phyloP scores from a whole-genome alignment of 2,888 invertebrate species.

The Megaustenia siamemsis region DNA sequence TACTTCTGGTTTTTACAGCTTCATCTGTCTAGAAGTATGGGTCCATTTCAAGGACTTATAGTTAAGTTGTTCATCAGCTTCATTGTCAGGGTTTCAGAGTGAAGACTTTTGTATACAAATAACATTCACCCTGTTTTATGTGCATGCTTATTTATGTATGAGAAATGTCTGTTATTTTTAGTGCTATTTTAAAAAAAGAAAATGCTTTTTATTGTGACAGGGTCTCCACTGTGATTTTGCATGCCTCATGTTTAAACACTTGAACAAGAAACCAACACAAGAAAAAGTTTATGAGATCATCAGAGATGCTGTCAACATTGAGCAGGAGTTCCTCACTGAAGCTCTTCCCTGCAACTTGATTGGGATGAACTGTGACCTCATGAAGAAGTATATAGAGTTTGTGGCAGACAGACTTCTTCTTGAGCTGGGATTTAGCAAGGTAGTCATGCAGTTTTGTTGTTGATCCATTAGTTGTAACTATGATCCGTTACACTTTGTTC shows the following conservation, averaged over 20 bases:
- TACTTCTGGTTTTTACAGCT: too few species aligned
- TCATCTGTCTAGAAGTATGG: too few species aligned
- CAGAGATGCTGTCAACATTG: slow-evolving; percentile 94
- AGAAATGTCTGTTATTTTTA: too few species aligned
- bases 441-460: slow-evolving; percentile 75
- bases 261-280: slow-evolving; percentile 88
- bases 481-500: neutral
- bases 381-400: slow-evolving; percentile 98
- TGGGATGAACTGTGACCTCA: slow-evolving; percentile 97
- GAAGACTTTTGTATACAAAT: too few species aligned
- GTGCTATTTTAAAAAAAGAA: too few species aligned
- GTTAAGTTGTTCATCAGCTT: too few species aligned
- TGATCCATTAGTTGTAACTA: neutral
- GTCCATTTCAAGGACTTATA: too few species aligned
- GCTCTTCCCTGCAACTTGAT: slow-evolving; percentile 95
- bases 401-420: slow-evolving; percentile 95
- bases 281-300: slow-evolving; percentile 91
- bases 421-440: slow-evolving; percentile 93
- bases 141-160: too few species aligned
- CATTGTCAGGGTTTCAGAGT: too few species aligned
- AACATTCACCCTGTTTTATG: too few species aligned
- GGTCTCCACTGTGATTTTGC: slow-evolving; percentile 99
- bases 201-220: slow-evolving; percentile 79
- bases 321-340: slow-evolving; percentile 98
- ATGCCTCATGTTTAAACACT: slow-evolving; percentile 96